phyloP scores from a whole-genome alignment of 2,888 invertebrate genomes.

The Drosophila algonquin region DNA sequence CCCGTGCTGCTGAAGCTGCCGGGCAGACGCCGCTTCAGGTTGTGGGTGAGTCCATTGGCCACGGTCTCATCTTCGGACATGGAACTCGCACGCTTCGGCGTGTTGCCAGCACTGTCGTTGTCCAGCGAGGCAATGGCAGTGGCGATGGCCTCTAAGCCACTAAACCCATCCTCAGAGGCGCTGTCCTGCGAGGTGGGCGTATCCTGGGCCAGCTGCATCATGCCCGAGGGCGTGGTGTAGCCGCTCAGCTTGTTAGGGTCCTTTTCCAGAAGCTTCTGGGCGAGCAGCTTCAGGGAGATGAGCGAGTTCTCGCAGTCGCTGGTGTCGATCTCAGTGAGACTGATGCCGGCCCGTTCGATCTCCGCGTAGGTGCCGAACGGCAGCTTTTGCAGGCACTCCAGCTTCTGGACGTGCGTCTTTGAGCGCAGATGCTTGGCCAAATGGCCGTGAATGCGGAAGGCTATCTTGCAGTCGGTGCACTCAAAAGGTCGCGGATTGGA shows the following conservation, averaged over 20 bases:
- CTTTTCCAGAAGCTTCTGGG: constrained; percentile 91
- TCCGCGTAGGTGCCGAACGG: constrained; percentile 97
- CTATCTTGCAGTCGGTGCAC: constrained; percentile 97
- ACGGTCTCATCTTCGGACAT: constrained; percentile 79
- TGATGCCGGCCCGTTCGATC: constrained; percentile 94
- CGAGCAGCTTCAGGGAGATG: constrained; percentile 92
- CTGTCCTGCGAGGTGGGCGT: constrained; percentile 79
- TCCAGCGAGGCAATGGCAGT: constrained; percentile 81
- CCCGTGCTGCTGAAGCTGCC: constrained; percentile 79
- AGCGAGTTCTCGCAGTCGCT: constrained; percentile 97
- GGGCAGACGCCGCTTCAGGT: constrained; percentile 76
- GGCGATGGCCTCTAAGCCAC: constrained; percentile 72
- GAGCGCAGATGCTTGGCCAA: constrained; percentile 98
- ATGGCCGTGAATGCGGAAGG: constrained; percentile 98
- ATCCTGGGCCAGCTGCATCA: constrained; percentile 61
- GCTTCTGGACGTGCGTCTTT: constrained; percentile 97
- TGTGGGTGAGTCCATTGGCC: constrained; percentile 59
- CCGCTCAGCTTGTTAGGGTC: constrained; percentile 90
- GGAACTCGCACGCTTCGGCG: constrained; percentile 78
- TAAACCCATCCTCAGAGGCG: constrained; percentile 82
- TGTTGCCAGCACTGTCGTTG: constrained; percentile 81
- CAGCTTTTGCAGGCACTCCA: constrained; percentile 95
- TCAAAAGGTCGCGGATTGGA: constrained; percentile 98
- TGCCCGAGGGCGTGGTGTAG: constrained; percentile 82
- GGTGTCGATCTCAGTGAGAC: constrained; percentile 97